Evolutionary conservation across 2,888 invertebrate genomes (phyloP).

Genomic region (Xestia ashworthii): DNA sequence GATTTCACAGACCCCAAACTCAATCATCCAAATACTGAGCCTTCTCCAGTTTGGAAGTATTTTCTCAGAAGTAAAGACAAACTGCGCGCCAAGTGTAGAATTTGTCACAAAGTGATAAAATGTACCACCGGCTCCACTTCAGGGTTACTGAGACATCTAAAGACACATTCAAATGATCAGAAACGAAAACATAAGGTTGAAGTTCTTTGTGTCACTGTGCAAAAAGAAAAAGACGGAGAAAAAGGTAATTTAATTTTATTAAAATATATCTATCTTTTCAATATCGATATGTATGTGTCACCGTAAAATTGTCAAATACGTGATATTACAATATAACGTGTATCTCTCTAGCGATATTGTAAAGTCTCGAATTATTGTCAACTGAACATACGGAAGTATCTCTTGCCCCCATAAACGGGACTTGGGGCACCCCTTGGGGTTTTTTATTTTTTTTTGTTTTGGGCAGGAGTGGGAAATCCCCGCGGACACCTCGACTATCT

Average conservation of each 20-base stretch:
- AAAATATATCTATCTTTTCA: no score
- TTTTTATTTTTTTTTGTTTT: no score
- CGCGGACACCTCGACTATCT: no score
- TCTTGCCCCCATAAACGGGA: no score
- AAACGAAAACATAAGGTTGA: neutral
- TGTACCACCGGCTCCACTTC: neutral
- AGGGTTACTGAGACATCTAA: neutral
- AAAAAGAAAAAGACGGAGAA: neutral
- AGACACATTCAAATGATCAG: neutral
- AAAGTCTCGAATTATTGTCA: no score
- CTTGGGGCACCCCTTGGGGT: no score
- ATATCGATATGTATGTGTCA: no score
- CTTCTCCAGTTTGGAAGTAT: slow-evolving; percentile 30
- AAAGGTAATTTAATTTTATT: neutral
- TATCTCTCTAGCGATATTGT: no score
- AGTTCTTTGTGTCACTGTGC: neutral
- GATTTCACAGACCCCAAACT: slow-evolving; percentile 21
- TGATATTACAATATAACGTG: no score
- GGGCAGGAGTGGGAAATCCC: no score
- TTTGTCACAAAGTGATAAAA: slow-evolving; percentile 34
- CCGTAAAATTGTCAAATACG: no score
- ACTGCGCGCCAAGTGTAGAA: slow-evolving; percentile 27
- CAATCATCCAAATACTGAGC: slow-evolving; percentile 20
- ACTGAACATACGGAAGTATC: no score
- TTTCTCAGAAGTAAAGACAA: slow-evolving; percentile 38